Conservation (phyloP, 2,113 vertebrate genomes). For the Mixornis gularis region DNA sequence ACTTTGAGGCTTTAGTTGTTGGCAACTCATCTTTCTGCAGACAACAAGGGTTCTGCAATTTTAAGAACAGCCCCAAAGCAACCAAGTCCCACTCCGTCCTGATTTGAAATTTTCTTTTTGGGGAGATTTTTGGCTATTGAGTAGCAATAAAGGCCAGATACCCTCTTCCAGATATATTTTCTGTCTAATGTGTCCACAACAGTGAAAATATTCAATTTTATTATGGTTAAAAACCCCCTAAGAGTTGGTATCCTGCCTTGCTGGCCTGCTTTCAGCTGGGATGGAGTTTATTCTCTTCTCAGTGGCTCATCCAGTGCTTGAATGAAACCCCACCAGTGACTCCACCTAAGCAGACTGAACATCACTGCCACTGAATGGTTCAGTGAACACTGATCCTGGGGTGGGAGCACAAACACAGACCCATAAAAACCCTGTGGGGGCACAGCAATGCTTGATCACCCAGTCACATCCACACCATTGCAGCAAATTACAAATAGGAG, state of each 20-base stretch:
- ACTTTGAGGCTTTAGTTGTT: background rate
- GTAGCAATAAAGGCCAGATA: background rate
- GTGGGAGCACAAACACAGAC: background rate
- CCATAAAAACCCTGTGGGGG: background rate
- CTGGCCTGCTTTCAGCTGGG: background rate
- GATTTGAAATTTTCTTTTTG: background rate
- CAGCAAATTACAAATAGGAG: background rate
- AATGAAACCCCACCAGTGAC: background rate
- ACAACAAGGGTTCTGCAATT: background rate
- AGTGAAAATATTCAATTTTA: background rate
- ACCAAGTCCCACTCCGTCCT: background rate
- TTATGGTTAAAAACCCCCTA: background rate
- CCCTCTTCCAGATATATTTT: background rate
- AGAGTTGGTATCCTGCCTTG: background rate
- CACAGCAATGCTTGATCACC: background rate
- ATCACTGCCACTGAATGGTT: background rate
- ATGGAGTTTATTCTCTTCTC: background rate
- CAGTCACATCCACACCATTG: background rate
- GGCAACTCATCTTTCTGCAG: background rate
- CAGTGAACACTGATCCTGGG: background rate
- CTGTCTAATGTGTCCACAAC: background rate
- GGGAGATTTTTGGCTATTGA: background rate
- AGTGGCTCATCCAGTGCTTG: background rate
- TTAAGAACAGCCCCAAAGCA: background rate
- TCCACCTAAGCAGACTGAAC: background rate